Evolutionary conservation across 2,888 invertebrate species (phyloP), one percentile per base, ranked within the genome.

Genomic region (Drosophila merina): DNA sequence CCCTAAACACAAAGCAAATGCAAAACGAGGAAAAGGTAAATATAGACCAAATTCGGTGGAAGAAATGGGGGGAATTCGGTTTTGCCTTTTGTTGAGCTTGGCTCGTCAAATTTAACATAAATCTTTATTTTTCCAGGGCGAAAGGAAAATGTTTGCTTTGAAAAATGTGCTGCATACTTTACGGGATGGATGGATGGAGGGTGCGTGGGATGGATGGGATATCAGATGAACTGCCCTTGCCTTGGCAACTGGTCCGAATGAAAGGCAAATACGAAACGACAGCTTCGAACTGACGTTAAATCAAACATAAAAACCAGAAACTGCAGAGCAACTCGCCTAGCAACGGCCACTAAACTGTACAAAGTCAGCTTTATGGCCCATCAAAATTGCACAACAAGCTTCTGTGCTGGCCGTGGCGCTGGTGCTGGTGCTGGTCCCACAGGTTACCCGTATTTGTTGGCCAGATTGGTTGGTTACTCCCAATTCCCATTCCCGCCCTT

Each of bases 371-470:
- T 69, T 64, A 78, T 73, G 72, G 68, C 55, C 60, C 72, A 64
- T 66, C 64, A 81, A 75, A 73, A 69, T 67, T 62, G 82, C 64
- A 78, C 72, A 79, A 71, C 73, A 83, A 67, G 48, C 83, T 54
- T 42, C 67, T 20, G 25, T 14, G 38, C 36, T 3, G 12, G n/a
- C n/a, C n/a, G n/a, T n/a, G n/a, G 26, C 31, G 28, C 31, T 20
- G 20, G 20, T 2, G 20, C 20, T 28, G 28, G 28, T 28, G 5
- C 28, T 28, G 14, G 25, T 38, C 57, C 57, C 69, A 57, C 67
- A 69, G 67, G 67, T 67, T 57, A 50, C 20, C 28, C 9, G 30
- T 66, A 52, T 63, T 63, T 63, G 66, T 64, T 14, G 47, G 7
- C 55, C 38, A 64, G 67, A 64, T 64, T 64, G 64, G 64, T 67